Percentiles rank a stretch among this genome's conserved stretches.
These are phyloP conservation scores for Prionailurus bengalensis DNA, from an alignment of 2,113 vertebrate species.

Conservation along the genomic window DNA sequence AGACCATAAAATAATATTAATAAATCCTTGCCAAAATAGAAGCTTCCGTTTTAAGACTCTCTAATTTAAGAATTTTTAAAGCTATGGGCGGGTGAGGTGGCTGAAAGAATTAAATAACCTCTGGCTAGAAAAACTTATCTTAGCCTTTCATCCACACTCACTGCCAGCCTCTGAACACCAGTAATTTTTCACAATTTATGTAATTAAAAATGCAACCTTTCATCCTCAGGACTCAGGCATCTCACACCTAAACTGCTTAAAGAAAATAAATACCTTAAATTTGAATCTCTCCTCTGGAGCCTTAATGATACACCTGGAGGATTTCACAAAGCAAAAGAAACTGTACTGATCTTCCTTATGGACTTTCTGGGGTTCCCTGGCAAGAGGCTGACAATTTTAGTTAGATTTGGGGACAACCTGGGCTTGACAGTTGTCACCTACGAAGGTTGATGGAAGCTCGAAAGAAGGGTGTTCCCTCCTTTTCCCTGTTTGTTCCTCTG, in stretches of 20 bases:
- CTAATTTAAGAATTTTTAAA: slow-evolving; percentile 64
- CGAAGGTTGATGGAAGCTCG: background rate
- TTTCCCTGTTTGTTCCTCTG: background rate
- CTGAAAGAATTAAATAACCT: slow-evolving; percentile 44
- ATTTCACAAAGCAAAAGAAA: background rate
- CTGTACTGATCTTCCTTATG: background rate
- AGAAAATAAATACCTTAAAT: slow-evolving; percentile 48
- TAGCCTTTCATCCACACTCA: background rate
- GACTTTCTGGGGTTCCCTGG: background rate
- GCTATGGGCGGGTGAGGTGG: background rate
- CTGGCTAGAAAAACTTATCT: background rate
- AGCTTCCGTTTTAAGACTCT: slow-evolving; percentile 61
- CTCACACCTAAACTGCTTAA: background rate
- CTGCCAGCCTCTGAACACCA: background rate
- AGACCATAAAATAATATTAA: slow-evolving; percentile 46
- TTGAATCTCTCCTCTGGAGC: slow-evolving; percentile 22
- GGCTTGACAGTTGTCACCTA: background rate
- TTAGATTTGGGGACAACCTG: background rate
- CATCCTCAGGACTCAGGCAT: background rate
- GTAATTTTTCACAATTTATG: background rate
- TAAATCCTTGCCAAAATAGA: slow-evolving; percentile 60
- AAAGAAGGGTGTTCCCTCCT: too few species aligned
- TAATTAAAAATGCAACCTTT: background rate
- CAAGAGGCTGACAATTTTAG: background rate
- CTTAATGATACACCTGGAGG: background rate